phyloP scores from a whole-genome alignment of 2,888 invertebrate genomes.

The Netelia melanura region DNA sequence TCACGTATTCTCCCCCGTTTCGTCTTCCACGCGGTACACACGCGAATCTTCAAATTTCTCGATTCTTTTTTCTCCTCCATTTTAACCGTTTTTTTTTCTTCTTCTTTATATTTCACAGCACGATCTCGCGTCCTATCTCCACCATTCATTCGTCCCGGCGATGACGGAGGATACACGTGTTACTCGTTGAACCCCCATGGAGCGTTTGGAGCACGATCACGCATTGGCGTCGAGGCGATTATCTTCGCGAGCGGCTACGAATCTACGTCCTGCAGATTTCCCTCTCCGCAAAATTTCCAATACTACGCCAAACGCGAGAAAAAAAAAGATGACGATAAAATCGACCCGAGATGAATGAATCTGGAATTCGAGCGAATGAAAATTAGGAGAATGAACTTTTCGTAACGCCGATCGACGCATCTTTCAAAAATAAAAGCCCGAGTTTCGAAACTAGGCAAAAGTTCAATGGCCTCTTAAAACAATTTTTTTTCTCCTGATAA shows the following conservation, averaged over 20 bases:
- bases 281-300: neutral
- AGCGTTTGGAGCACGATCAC: constrained; percentile 41
- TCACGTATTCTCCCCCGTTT: constrained; percentile 66
- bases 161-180: constrained; percentile 69
- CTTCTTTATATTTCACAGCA: constrained; percentile 43
- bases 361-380: neutral
- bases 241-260: neutral
- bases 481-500: constrained; percentile 7
- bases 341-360: neutral
- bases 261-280: neutral
- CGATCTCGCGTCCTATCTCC: constrained; percentile 19
- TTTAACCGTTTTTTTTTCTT: constrained; percentile 1
- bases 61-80: neutral
- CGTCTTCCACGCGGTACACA: constrained; percentile 19
- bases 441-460: neutral
- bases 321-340: constrained; percentile 11
- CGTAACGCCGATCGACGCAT: neutral
- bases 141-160: constrained; percentile 64
- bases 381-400: neutral
- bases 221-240: constrained; percentile 41
- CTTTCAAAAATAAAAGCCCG: neutral
- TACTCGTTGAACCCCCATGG: constrained; percentile 65
- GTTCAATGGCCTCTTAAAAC: constrained; percentile 16
- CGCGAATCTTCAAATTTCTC: constrained; percentile 35
- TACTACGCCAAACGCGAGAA: constrained; percentile 31